phyloP scores from a whole-genome alignment of 2,797 vertebrate species.

The Chloroceryle inda region DNA sequence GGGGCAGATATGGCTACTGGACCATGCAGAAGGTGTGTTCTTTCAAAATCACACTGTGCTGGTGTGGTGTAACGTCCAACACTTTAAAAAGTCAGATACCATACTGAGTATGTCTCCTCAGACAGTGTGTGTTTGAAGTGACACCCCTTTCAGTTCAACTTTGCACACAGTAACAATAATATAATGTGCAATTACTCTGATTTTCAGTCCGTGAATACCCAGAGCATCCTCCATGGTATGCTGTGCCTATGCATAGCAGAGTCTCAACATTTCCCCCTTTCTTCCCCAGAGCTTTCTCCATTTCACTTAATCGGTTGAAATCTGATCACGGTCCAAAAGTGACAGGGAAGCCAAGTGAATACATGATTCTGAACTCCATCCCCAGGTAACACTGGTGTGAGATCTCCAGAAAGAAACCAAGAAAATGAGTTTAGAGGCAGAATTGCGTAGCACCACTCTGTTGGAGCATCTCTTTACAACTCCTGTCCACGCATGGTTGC shows the following conservation, averaged over 20 bases:
- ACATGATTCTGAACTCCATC: background rate
- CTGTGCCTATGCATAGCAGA: background rate
- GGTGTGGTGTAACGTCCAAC: background rate
- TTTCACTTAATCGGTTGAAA: background rate
- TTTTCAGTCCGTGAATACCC: background rate
- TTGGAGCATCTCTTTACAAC: background rate
- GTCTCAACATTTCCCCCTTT: background rate
- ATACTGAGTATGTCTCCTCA: background rate
- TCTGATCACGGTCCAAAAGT: background rate
- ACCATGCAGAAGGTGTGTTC: background rate
- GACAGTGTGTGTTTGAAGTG: background rate
- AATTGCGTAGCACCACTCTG: background rate
- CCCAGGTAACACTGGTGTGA: background rate
- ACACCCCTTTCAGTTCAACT: background rate
- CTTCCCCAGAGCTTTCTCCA: background rate
- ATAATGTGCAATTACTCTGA: background rate
- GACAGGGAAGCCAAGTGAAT: background rate
- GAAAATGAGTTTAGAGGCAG: background rate
- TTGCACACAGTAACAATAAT: background rate
- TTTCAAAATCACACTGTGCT: background rate
- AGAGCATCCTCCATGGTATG: rapidly evolving
- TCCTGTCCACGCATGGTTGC: rapidly evolving
- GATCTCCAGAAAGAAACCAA: background rate
- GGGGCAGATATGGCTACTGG: background rate
- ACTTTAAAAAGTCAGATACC: background rate